Percentiles rank a stretch among this genome's conserved stretches.
These are phyloP conservation scores for Bombus fervidus DNA, from an alignment of 1,140 invertebrate genomes.

Conservation along the genomic window DNA sequence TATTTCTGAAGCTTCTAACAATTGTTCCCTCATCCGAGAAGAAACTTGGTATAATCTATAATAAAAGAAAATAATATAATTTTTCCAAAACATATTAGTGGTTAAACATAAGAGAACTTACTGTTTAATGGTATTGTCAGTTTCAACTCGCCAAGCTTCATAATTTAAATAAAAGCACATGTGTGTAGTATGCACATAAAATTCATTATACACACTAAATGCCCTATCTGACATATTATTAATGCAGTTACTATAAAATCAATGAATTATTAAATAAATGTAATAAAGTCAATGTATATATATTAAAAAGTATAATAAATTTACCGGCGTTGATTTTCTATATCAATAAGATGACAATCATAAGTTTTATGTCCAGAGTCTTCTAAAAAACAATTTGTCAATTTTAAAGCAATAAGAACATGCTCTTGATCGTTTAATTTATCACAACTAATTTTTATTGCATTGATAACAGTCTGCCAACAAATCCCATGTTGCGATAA, in stretches of 20 bases:
- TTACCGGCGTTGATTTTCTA: conserved; percentile 74
- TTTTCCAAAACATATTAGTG: conserved; percentile 24
- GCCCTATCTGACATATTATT: conserved; percentile 84
- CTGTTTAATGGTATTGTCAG: conserved; percentile 83
- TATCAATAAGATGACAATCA: conserved; percentile 80
- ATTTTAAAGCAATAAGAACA: conserved; percentile 84
- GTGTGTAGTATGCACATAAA: conserved; percentile 87
- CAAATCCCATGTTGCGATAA: conserved; percentile 85
- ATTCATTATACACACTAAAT: conserved; percentile 85
- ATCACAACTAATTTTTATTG: conserved; percentile 84
- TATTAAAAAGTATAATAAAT: not conserved
- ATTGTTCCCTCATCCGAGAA: conserved; percentile 82
- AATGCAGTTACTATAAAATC: conserved; percentile 82
- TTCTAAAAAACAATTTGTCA: conserved; percentile 87
- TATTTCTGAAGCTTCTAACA: conserved; percentile 83
- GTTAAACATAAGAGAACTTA: conserved; percentile 60
- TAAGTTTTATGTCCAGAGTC: conserved; percentile 84
- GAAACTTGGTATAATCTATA: conserved; percentile 81
- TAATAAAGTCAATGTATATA: conserved; percentile 7
- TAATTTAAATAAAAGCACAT: conserved; percentile 87
- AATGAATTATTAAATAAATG: conserved; percentile 21
- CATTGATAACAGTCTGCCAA: conserved; percentile 84
- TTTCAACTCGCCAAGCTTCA: conserved; percentile 86
- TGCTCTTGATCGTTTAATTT: conserved; percentile 85
- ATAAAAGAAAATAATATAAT: conserved; percentile 59